Base-by-base conservation (phyloP, 2,113 vertebrate species). In the Nothoprocta pentlandii region DNA sequence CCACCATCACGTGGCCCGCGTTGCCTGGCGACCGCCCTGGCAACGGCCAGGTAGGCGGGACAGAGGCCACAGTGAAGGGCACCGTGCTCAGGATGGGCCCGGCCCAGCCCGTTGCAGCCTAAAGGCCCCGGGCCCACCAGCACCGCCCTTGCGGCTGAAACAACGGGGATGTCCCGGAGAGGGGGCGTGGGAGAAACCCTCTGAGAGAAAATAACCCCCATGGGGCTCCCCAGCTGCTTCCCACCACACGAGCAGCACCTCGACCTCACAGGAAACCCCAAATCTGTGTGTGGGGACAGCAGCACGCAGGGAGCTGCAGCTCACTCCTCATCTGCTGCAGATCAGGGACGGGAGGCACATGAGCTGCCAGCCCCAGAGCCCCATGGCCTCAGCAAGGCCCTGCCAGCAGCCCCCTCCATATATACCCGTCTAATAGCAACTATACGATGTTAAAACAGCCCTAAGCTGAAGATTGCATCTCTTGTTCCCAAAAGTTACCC, bases 321-420 rank as follows among this genome's bases (percentile, higher is more conserved):
- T 1, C 36, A 49, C 34, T 5, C 0, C 4, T 3, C 71, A 5
- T 4, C 34, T 15, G 54, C 0, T 4, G 66, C 66, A 8, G 21
- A 16, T 4, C 53, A 26, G 9, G 2, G 49, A 19, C 21, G 3
- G 21, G 49, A 49, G 49, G 21, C 49, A 10, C 49, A 49, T 22
- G 21, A 21, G 49, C 21, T 12, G 49, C 21, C 49, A 49, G 8
- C 21, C 49, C 49, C 21, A 49, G 49, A 23, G 49, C 49, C 49
- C 49, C 49, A 6, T 11, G 49, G 21, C 49, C 49, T 10, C 21
- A 49, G 49, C 49, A 49, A 21, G 21, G 8, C 49, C 49, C 49
- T 23, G 47, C 47, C 47, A 49, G 47, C 47, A 49, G 20, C 47
- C 21, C 47, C 20, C 47, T 10, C 22, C 49, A 49, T 49, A 49